Base-by-base conservation (phyloP, 2,797 vertebrate species). In the Muscicapa striata region DNA sequence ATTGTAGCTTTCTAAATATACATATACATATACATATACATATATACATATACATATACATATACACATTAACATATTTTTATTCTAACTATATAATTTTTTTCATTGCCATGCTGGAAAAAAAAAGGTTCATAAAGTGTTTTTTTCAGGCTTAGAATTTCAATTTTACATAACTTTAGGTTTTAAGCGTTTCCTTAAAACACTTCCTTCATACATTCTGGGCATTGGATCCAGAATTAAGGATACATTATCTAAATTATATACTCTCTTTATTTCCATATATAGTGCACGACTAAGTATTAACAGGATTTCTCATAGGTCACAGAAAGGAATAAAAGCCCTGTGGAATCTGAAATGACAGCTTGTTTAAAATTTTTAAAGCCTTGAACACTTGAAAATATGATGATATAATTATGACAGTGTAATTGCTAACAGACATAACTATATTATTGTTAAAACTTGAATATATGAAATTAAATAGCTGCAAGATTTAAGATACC, bases 361-460 rank as follows among this genome's bases (percentile, higher is more conserved):
- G 85, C 80, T 95, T 93, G 63, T 63, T 59, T 80, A 81, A 68
- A 70, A 59, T 88, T 91, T 95, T 95, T 94, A 69, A 76, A 95
- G 67, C 73, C 82, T 87, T 82, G 93, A 95, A 94, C 74, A 46
- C 63, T 80, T 81, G 67, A 92, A 96, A 96, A 92, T 93, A 84
- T 77, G 83, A 78, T 91, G 61, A 36, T 91, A 87, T 89, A 94
- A 95, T 97, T 92, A 91, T 89, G 66, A 66, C 68, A 82, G 24
- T 52, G 49, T 82, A 87, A 87, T 96, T 94, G 76, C 72, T 93
- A 92, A 59, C 27, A 77, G 49, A 72, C 20, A 7, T 70, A 72
- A 76, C 34, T 69, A 16, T 84, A 34, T 81, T 88, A 84, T 90
- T 90, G 61, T 70, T 90, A 82, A 88, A 84, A 84, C 48, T 27